These are phyloP conservation scores for Tryphoninae sp. DNA, from an alignment of 2,888 invertebrate species.

Conservation along the genomic window DNA sequence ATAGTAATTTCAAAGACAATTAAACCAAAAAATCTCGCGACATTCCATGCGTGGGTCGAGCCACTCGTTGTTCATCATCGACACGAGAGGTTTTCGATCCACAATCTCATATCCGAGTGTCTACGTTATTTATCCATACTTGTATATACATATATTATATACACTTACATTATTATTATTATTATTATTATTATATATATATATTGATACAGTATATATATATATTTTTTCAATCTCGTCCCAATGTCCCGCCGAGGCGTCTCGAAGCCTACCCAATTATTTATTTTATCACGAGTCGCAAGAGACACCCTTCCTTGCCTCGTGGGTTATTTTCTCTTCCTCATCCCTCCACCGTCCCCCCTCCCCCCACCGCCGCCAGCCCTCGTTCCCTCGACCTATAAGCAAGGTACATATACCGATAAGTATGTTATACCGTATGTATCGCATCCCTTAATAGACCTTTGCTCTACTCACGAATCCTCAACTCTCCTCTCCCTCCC, in stretches of 20 bases:
- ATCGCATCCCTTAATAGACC: slow-evolving; percentile 16
- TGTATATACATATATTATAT: slow-evolving; percentile 51
- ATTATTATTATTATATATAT: slow-evolving; percentile 36
- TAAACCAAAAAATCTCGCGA: slow-evolving; percentile 26
- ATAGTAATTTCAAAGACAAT: not conserved
- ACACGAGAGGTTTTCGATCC: slow-evolving; percentile 37
- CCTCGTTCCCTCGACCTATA: not conserved
- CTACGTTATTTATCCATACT: slow-evolving; percentile 31
- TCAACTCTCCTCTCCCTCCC: slow-evolving; percentile 26
- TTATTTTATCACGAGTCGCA: slow-evolving; percentile 60
- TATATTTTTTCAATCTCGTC: slow-evolving; percentile 71
- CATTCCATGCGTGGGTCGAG: slow-evolving; percentile 24
- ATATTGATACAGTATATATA: slow-evolving; percentile 59
- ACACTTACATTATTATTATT: slow-evolving; percentile 47
- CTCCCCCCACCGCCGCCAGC: not conserved
- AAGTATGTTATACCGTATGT: slow-evolving; percentile 19
- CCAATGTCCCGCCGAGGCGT: slow-evolving; percentile 44
- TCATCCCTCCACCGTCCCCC: not conserved
- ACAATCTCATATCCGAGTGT: slow-evolving; percentile 5
- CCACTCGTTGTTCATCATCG: slow-evolving; percentile 20
- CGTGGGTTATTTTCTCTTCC: slow-evolving; percentile 38
- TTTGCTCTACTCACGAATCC: slow-evolving; percentile 30
- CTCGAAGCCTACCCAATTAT: slow-evolving; percentile 61
- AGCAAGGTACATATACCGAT: not conserved
- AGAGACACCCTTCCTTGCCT: slow-evolving; percentile 48